These are phyloP conservation scores for Boloria euphrosyne DNA, from an alignment of 2,888 invertebrate genomes.

Conservation along the genomic window DNA sequence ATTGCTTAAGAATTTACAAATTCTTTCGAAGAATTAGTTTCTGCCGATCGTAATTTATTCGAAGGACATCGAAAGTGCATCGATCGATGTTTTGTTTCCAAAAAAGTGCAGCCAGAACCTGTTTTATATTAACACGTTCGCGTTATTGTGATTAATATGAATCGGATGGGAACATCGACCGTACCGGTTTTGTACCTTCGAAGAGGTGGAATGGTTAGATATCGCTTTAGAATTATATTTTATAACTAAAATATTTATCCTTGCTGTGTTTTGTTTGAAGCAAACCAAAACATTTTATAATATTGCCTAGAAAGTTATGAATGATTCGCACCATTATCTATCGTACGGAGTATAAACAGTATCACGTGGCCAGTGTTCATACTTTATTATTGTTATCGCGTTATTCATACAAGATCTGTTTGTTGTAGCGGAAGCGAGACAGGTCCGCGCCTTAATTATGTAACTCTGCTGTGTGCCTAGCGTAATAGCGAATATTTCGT, in stretches of 20 bases:
- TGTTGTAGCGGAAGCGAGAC: slow-evolving; percentile 35
- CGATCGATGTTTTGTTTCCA: slow-evolving; percentile 30
- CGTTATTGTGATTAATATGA: slow-evolving; percentile 39
- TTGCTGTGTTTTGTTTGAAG: no score
- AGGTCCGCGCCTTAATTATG: slow-evolving; percentile 32
- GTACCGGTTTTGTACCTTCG: slow-evolving; percentile 23
- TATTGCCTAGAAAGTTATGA: not conserved
- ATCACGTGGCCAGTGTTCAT: slow-evolving; percentile 35
- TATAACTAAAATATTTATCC: not conserved
- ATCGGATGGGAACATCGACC: slow-evolving; percentile 37
- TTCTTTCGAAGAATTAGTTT: slow-evolving; percentile 6
- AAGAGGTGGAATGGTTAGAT: slow-evolving; percentile 10
- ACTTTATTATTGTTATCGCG: slow-evolving; percentile 37
- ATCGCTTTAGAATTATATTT: not conserved
- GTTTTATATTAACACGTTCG: slow-evolving; percentile 36
- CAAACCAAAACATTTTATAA: no score
- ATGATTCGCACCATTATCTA: slow-evolving; percentile 30
- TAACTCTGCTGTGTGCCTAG: slow-evolving; percentile 19
- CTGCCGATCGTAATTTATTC: slow-evolving; percentile 16
- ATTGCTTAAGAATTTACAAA: not conserved
- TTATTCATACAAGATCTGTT: slow-evolving; percentile 37
- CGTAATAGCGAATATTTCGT: slow-evolving; percentile 1
- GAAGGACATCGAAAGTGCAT: slow-evolving; percentile 21
- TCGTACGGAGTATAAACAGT: slow-evolving; percentile 32
- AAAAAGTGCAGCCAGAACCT: slow-evolving; percentile 36